Evolutionary conservation across 1,140 invertebrate species (phyloP).

Genomic region (Leptinotarsa defecta): DNA sequence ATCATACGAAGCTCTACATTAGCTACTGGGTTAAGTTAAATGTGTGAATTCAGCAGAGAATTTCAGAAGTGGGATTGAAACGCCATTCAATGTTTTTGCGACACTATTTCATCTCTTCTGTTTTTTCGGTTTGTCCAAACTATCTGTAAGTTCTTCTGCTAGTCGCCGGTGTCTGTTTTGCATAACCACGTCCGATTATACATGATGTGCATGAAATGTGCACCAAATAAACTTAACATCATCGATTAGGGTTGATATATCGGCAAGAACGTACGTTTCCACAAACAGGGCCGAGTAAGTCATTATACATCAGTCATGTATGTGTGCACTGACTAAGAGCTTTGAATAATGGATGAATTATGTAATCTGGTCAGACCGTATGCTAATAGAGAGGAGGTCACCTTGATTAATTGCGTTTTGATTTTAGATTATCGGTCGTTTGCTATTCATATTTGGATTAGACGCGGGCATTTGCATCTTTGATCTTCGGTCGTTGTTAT

Average conservation of each 20-base stretch:
- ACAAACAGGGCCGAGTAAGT: constrained; percentile 47
- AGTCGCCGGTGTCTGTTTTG: neutral
- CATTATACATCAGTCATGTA: constrained; percentile 50
- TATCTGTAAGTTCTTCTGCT: too few relatives aligned
- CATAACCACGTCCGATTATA: neutral
- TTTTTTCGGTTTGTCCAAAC: too few relatives aligned
- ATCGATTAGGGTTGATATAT: constrained; percentile 42
- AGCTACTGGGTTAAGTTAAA: too few relatives aligned
- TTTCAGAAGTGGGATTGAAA: too few relatives aligned
- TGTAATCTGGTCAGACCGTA: constrained; percentile 48
- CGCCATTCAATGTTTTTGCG: too few relatives aligned
- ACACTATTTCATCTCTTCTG: too few relatives aligned
- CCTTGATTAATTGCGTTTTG: constrained; percentile 54
- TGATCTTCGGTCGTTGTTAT: constrained; percentile 20
- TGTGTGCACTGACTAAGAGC: constrained; percentile 31
- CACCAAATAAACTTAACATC: constrained; percentile 27
- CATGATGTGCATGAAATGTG: neutral
- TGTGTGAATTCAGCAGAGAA: too few relatives aligned
- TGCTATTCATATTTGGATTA: constrained; percentile 46
- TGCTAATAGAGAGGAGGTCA: constrained; percentile 48
- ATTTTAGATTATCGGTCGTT: constrained; percentile 52
- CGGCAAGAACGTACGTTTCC: constrained; percentile 39
- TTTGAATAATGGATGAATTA: constrained; percentile 52
- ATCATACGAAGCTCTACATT: too few relatives aligned
- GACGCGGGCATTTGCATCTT: constrained; percentile 26